Evolutionary conservation across 2,113 vertebrate species (phyloP).

Genomic region (Dasyurus viverrinus): DNA sequence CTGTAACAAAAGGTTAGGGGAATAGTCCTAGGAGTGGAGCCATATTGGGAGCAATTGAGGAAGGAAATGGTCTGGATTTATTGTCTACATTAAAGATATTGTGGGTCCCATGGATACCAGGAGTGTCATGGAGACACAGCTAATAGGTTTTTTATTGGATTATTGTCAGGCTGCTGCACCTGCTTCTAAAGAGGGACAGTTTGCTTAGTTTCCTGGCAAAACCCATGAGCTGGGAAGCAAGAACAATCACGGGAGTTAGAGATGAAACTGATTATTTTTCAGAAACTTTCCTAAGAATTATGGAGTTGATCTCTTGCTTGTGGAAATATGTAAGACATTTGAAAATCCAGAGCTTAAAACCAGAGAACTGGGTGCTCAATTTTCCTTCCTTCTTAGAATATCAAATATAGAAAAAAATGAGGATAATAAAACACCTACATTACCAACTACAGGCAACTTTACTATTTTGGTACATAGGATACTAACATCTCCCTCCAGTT

Average conservation of each 20-base stretch:
- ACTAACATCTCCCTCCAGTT: not conserved
- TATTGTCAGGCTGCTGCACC: conserved; percentile 83
- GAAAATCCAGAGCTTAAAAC: conserved; percentile 50
- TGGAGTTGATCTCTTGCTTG: conserved; percentile 46
- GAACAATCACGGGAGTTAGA: conserved; percentile 63
- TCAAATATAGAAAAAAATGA: conserved; percentile 19
- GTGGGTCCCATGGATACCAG: conserved; percentile 84
- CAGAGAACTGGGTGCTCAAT: not conserved
- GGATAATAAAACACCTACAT: not conserved
- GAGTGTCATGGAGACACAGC: conserved; percentile 82
- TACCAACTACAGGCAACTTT: conserved; percentile 15
- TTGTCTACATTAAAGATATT: conserved; percentile 86
- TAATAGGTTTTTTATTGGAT: conserved; percentile 88
- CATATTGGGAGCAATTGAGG: conserved; percentile 83
- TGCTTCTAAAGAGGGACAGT: conserved; percentile 79
- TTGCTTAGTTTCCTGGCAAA: conserved; percentile 75
- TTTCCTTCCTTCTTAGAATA: not conserved
- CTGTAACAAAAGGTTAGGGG: conserved; percentile 81
- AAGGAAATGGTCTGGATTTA: conserved; percentile 86
- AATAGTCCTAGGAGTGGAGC: conserved; percentile 75
- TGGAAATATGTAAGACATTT: conserved; percentile 51
- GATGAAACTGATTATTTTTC: conserved; percentile 68
- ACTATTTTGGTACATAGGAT: not conserved
- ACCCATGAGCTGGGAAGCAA: conserved; percentile 66
- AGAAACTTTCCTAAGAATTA: conserved; percentile 59